Base-by-base conservation (phyloP, 2,888 invertebrate species). In the Aromia moschata region DNA sequence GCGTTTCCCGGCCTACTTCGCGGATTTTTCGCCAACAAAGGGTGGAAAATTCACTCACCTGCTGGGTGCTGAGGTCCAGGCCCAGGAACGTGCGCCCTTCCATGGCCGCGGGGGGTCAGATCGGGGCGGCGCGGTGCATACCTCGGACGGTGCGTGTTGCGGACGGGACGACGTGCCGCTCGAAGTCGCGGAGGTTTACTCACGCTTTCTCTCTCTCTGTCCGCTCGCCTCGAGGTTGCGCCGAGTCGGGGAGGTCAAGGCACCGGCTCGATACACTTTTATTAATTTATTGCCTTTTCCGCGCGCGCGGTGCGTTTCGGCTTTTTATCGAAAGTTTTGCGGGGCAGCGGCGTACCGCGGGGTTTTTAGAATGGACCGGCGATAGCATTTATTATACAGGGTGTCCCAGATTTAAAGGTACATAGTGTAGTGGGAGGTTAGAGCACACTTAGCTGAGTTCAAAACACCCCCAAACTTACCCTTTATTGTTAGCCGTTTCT, bases 41-140 rank as follows among this genome's bases (percentile, higher is more conserved):
- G 4, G 25, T 3, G 25, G 7, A 25, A 25, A 25, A 25, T 5
- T 25, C n/a, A 57, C 66, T 58, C 82, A 92, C 93, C 88, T 91
- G 91, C 82, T 94, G 93, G 14, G 94, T 93, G 79, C 93, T 93
- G 77, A 93, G 86, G 84, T 94, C 94, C 73, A 94, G 85, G 58
- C 93, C 93, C 73, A 94, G 84, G 83, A 89, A 93, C 70, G 88
- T 87, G 52, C 73, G 70, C 43, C 69, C 70, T 33, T 54, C 64
- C 60, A 64, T 62, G 59, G n/a, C n/a, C n/a, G n/a, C n/a, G n/a
- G n/a, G n/a, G n/a, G n/a, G n/a, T n/a, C n/a, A n/a, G n/a, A n/a
- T 41, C 37, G 33, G 56, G 60, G 20, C 33, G 14, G 12, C 37
- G 18, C 33, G 41, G 15, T 11, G 15, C 52, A 30, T 31, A 16